Percentiles rank a stretch among this genome's conserved stretches.
Evolutionary conservation across 1,140 invertebrate genomes (phyloP).

Genomic region (Drosophila melanogaster): DNA sequence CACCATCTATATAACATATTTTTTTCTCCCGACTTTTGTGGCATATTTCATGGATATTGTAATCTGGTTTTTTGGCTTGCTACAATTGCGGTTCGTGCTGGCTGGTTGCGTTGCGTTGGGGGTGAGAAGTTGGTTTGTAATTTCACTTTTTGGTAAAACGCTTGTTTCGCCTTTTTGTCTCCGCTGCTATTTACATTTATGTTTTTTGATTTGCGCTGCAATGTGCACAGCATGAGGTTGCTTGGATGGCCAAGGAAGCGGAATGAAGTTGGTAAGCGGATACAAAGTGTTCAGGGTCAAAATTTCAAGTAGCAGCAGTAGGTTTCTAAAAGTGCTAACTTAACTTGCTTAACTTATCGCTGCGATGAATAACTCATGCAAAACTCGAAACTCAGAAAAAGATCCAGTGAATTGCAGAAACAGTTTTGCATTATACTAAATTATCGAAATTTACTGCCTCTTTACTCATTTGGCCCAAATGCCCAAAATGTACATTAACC

Average conservation of each 20-base stretch:
- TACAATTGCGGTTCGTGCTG: constrained; percentile 11
- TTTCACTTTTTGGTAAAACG: constrained; percentile 44
- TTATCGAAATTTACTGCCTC: too few species aligned
- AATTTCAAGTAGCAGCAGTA: not conserved
- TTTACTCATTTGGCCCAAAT: not conserved
- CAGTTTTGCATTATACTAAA: too few species aligned
- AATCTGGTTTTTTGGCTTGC: constrained; percentile 62
- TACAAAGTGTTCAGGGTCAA: constrained; percentile 40
- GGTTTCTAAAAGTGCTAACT: not conserved
- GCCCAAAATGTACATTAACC: not conserved
- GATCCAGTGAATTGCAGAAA: too few species aligned
- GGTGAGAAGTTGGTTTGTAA: constrained; percentile 38
- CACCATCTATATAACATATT: constrained; percentile 73
- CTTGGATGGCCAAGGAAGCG: not conserved
- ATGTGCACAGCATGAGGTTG: constrained; percentile 24
- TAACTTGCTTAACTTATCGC: too few species aligned
- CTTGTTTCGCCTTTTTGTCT: constrained; percentile 11
- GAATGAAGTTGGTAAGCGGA: not conserved
- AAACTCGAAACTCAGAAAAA: too few species aligned
- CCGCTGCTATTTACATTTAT: constrained; percentile 19
- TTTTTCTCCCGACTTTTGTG: constrained; percentile 57
- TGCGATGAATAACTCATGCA: too few species aligned
- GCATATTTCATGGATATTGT: constrained; percentile 78
- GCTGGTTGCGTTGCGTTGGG: not conserved
- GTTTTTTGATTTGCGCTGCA: constrained; percentile 10